A percentile compares a stretch with the other conserved stretches of the same genome.
These are phyloP conservation scores for Sardina pilchardus DNA, from an alignment of 2,113 vertebrate genomes.

Conservation along the genomic window DNA sequence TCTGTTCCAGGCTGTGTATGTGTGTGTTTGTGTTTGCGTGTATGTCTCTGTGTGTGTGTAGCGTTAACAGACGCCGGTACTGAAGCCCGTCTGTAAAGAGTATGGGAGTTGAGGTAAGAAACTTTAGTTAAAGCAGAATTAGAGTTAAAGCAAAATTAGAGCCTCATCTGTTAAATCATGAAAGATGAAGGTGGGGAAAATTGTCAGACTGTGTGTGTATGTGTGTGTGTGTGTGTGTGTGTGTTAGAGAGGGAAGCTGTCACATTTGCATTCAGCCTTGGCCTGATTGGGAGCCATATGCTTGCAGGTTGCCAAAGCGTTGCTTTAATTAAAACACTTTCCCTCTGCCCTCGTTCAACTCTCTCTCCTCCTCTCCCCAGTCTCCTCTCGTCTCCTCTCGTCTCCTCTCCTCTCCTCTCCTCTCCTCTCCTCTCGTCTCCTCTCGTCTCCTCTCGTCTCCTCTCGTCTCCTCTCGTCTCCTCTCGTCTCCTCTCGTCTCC, in stretches of 20 bases:
- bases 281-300: conserved; percentile 37
- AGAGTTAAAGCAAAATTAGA: conserved; percentile 50
- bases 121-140: conserved; percentile 45
- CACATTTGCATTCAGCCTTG: conserved; percentile 42
- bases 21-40: neutral
- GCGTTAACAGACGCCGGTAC: conserved; percentile 14
- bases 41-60: neutral
- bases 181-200: conserved; percentile 46
- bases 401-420: neutral
- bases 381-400: neutral
- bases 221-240: conserved; percentile 2
- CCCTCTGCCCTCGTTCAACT: neutral
- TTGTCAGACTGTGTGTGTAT: conserved; percentile 27
- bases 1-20: conserved; percentile 17
- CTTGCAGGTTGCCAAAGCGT: neutral
- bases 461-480: too few relatives aligned
- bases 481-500: too few relatives aligned
- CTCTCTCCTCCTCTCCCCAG: neutral
- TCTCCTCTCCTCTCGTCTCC: neutral
- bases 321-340: conserved; percentile 28
- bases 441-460: too few relatives aligned
- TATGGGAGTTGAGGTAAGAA: conserved; percentile 15
- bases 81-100: neutral
- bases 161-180: conserved; percentile 57
- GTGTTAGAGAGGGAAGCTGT: neutral